Evolutionary conservation across 2,113 vertebrate species (phyloP).

Genomic region (Campylomormyrus numenius): DNA sequence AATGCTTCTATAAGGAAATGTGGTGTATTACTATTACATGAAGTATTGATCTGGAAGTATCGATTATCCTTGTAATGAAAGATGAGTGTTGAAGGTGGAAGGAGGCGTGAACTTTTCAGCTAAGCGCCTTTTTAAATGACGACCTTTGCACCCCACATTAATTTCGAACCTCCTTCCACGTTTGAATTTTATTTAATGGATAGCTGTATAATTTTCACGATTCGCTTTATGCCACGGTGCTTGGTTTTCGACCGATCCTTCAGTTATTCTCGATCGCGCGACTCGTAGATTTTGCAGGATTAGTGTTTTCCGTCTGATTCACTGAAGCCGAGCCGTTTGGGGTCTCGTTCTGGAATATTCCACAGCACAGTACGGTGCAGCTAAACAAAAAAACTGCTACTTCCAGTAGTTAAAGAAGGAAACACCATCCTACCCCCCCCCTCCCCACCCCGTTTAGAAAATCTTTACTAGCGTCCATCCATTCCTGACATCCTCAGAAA

Average conservation of each 20-base stretch:
- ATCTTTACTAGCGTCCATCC: not conserved
- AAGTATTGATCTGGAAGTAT: slow-evolving; percentile 21
- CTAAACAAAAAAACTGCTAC: not conserved
- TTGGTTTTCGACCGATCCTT: not conserved
- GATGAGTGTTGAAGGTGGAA: not conserved
- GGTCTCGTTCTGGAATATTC: not conserved
- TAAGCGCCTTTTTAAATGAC: not conserved
- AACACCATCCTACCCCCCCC: slow-evolving; percentile 17
- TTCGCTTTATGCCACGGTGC: not conserved
- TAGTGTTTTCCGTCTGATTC: not conserved
- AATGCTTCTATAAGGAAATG: slow-evolving; percentile 46
- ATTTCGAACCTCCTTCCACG: not conserved
- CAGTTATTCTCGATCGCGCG: not conserved
- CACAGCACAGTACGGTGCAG: not conserved
- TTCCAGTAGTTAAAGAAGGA: slow-evolving; percentile 9
- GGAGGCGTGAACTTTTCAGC: not conserved
- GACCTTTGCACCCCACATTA: not conserved
- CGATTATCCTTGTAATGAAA: not conserved
- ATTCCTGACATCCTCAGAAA: slow-evolving; percentile 19
- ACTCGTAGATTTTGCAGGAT: not conserved
- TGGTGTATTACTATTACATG: slow-evolving; percentile 44
- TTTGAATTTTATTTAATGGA: not conserved
- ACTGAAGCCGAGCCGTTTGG: not conserved
- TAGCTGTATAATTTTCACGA: not conserved
- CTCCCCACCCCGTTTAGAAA: slow-evolving; percentile 15